Base-by-base conservation (phyloP, 2,113 vertebrate genomes). In the Turdus rufiventris region DNA sequence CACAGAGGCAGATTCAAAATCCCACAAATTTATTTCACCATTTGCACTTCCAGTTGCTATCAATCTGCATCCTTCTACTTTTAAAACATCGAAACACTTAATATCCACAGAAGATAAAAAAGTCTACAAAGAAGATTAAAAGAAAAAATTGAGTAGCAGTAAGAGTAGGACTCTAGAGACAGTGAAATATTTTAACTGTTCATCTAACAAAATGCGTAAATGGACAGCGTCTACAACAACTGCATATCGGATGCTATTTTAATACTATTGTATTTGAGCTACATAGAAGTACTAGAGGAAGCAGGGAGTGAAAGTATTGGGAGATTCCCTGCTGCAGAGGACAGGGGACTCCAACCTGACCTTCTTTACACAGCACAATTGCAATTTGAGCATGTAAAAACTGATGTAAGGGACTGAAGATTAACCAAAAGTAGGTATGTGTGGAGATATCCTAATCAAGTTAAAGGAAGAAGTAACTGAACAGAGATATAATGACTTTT, bases 11-110 rank as follows among this genome's bases (percentile, higher is more conserved):
- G 92, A 47, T 88, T 96, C 57, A 78, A 98, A 98, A 89, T 97
- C 93, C 97, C 97, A 98, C 50, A 98, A 56, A 93, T 97, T 97
- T 85, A 98, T 97, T 48, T 90, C 71, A 65, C 97, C 97, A 16
- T 94, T 95, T 95, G 88, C 63, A 67, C 96, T 97, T 93, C 97
- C 98, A 51, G 94, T 93, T 66, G 73, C 97, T 96, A 98, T 96
- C 75, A 97, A 45, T 74, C 91, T 97, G 62, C 87, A 95, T 47
- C 87, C 94, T 96, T 97, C 97, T 48, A 16, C 16, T 91, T 94
- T 94, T 51, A 97, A 77, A 93, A 97, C 34, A 94, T 98, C 97
- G 53, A 98, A 97, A 84, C 97, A 98, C 26, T 61, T 97, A 9
- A 97, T 95, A 89, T 95, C 94, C 40, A 12, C 36, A 71, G 56